Evolutionary conservation across 2,888 invertebrate species (phyloP).

Genomic region (Cataglyphis altisquamis): DNA sequence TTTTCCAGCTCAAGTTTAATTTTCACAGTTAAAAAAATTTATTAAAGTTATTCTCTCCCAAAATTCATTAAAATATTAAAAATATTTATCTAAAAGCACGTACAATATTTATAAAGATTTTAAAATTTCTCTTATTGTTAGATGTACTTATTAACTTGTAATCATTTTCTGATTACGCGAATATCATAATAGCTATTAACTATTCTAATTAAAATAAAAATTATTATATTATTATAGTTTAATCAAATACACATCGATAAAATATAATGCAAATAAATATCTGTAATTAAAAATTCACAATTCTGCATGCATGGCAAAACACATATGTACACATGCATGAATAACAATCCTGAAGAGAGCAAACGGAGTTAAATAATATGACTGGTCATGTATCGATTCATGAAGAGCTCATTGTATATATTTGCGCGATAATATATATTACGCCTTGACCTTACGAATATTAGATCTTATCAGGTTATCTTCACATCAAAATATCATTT

Average conservation of each 20-base stretch:
- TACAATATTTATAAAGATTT: neutral
- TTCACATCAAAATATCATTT: constrained; percentile 5
- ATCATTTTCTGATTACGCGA: neutral
- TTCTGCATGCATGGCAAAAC: neutral
- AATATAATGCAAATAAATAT: neutral
- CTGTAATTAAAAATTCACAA: neutral
- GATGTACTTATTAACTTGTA: neutral
- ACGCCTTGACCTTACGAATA: constrained; percentile 50
- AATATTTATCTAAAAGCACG: neutral
- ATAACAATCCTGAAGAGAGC: constrained; percentile 7
- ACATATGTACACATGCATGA: neutral
- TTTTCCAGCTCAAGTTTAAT: neutral
- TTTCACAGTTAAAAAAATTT: neutral
- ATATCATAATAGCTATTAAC: neutral
- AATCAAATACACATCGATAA: neutral
- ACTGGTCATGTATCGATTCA: neutral
- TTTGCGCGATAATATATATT: constrained; percentile 25
- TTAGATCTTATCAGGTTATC: constrained; percentile 18
- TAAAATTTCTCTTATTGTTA: neutral
- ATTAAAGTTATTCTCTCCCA: neutral
- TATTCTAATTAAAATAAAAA: neutral
- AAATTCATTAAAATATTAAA: neutral
- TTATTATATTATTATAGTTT: neutral
- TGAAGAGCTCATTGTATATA: neutral
- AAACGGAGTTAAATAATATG: neutral